Base-by-base conservation (phyloP, 2,797 vertebrate genomes). In the Orientallactaga sibirica region DNA sequence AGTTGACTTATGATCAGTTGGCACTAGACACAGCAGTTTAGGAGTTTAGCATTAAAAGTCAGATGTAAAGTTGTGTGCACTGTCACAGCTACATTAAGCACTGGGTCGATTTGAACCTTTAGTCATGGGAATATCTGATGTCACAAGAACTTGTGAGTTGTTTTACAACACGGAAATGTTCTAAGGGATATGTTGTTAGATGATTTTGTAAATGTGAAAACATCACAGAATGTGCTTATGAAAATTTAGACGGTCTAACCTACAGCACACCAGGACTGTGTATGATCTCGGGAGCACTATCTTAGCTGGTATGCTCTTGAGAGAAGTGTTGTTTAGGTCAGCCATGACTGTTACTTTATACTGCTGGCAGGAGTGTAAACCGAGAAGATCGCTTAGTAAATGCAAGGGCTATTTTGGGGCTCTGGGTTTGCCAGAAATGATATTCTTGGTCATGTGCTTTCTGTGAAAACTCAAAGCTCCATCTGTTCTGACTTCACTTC, bases 351-450 rank as follows among this genome's bases (percentile, higher is more conserved):
- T 15, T n/a, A 80, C 92, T 96, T 90, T 88, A 55, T 91, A 52
- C 77, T 94, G 7, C 67, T 88, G 70, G 89, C 80, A 76, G 33
- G 71, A 41, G 25, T 94, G 97, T 95, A 97, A 97, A 33, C 76
- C 92, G 95, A 97, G 95, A 94, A 61, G 94, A 89, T 3, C 71
- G 37, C 80, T 55, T 90, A 90, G 87, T 90, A 93, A 93, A 79
- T 73, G 7, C 64, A 70, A 77, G 70, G 29, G 77, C 92, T 97
- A 96, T 97, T 96, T 97, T 67, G 29, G 92, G 84, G 48, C 43
- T 83, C 43, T 82, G 84, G 37, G 29, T 82, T 93, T 87, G 75
- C 79, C 74, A 48, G 55, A 74, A 20, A 74, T 15, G 91, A 29
- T 95, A 93, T 93, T 95, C 92, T 96, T 96, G 94, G 92, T 68